These are phyloP conservation scores for Physeter macrocephalus DNA, from an alignment of 2,113 vertebrate genomes.

Conservation along the genomic window DNA sequence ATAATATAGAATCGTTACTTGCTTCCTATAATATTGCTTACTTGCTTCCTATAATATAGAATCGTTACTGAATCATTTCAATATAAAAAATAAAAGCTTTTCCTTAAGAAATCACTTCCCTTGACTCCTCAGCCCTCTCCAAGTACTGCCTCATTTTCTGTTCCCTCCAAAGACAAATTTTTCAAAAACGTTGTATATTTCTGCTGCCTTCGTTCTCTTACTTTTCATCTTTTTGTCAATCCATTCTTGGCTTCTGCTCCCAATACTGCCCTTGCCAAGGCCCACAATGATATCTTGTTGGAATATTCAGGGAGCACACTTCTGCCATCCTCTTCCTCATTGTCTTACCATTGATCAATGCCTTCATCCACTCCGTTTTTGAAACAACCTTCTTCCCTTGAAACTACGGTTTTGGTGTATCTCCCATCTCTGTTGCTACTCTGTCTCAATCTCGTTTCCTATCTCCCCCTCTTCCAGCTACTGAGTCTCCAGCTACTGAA, in stretches of 20 bases:
- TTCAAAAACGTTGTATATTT: background rate
- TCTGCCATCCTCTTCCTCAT: background rate
- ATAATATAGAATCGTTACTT: no score
- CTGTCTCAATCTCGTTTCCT: background rate
- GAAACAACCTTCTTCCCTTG: background rate
- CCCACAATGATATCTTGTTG: background rate
- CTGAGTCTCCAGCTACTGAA: background rate
- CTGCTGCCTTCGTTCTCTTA: background rate
- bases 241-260: background rate
- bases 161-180: background rate
- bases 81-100: background rate
- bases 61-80: background rate
- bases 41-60: background rate
- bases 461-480: background rate
- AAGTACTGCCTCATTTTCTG: background rate
- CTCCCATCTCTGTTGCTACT: background rate
- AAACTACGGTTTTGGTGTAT: background rate
- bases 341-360: background rate
- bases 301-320: background rate
- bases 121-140: background rate
- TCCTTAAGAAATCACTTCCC: background rate
- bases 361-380: background rate
- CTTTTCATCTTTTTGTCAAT: background rate
- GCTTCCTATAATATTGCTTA: background rate
- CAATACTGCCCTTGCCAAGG: background rate